Conservation (phyloP, 1,140 invertebrate genomes). For the honey bee (Apis mellifera) region Amel_HAv3.1 CM009940.2:10358501-10359000, state of each 20-base stretch:
- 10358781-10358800: constrained; percentile 6
- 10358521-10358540: constrained; percentile 18
- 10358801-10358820: constrained; percentile 18
- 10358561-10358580: constrained; percentile 14
- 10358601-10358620: no score
- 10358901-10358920: constrained; percentile 63
- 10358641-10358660: constrained; percentile 1
- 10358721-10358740: no score
- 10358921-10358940: constrained; percentile 84
- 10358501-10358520: constrained; percentile 39
- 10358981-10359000: constrained; percentile 84
- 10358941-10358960: constrained; percentile 82
- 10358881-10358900: background rate
- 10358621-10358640: constrained; percentile 1
- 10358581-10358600: background rate
- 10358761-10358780: no score
- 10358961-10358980: constrained; percentile 84
- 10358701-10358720: no score
- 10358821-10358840: background rate
- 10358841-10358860: constrained; percentile 17
- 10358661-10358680: constrained; percentile 1
- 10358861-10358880: background rate
- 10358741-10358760: no score
- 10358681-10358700: constrained; percentile 37
- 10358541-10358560: constrained; percentile 12